These are phyloP conservation scores for Turdus rufiventris DNA, from an alignment of 2,113 vertebrate species.

Conservation along the genomic window DNA sequence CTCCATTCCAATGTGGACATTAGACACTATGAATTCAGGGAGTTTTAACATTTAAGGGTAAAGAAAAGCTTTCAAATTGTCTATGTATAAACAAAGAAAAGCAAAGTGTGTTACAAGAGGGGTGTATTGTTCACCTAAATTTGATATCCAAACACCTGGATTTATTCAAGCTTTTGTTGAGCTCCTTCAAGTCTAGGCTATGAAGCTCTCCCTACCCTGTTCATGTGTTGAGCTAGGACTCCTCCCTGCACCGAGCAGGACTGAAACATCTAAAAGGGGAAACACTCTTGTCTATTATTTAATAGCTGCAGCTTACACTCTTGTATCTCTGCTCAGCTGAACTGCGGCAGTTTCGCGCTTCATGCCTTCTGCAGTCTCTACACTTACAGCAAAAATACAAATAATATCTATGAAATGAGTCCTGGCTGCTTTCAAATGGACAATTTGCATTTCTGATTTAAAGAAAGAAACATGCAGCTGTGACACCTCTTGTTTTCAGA, in stretches of 20 bases:
- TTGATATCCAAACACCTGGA: background rate
- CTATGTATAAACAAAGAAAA: background rate
- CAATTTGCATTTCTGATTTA: constrained; percentile 46
- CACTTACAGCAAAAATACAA: constrained; percentile 26
- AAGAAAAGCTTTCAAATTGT: background rate
- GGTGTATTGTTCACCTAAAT: background rate
- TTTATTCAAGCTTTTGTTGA: background rate
- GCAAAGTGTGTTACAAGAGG: background rate
- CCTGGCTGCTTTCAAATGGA: constrained; percentile 38
- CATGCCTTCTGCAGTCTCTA: constrained; percentile 16
- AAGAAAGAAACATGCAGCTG: constrained; percentile 37
- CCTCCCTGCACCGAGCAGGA: background rate
- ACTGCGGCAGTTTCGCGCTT: background rate
- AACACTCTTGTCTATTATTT: background rate
- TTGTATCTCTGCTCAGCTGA: constrained; percentile 8
- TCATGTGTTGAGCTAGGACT: background rate
- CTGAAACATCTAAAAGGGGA: background rate
- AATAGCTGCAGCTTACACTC: constrained; percentile 3
- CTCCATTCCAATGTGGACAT: background rate
- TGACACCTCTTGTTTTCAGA: constrained; percentile 47
- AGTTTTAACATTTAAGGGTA: background rate
- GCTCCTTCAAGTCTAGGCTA: background rate
- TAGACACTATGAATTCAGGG: background rate
- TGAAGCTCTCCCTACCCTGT: background rate
- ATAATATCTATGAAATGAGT: constrained; percentile 18